Base-by-base conservation (phyloP, 2,113 vertebrate genomes). In the Cryptotis parvus region DNA sequence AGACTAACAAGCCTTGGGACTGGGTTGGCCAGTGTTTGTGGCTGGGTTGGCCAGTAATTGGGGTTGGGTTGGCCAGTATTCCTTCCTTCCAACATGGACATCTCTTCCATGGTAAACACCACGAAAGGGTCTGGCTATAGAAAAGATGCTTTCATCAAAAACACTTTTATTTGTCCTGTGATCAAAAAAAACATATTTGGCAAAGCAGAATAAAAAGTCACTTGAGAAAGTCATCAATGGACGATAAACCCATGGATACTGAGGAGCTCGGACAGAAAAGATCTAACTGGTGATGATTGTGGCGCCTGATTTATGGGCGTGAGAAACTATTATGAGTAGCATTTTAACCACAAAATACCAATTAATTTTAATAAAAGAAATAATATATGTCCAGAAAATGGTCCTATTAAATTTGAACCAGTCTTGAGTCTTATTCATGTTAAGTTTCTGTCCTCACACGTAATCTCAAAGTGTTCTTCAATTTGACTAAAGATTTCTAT, bases 381-480 rank as follows among this genome's bases (percentile, higher is more conserved):
- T 35, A 35, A 69, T 69, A 9, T 69, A 9, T 35, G 11, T 11
- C 20, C 31, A 73, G 45, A 69, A 89, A 77, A 41, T 14, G 49
- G 9, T 22, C 52, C 63, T 37, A 1, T 27, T 63, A 61, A 22
- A 4, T 75, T n/a, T 63, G 20, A 1, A 43, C 33, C 31, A 43
- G 0, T 43, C 35, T 77, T 76, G 18, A 31, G 61, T 61, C 29
- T 45, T 85, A n/a, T 37, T n/a, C 31, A 79, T 5, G 11, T 49
- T 35, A 83, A 74, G n/a, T 49, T 27, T 43, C 76, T 84, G 81
- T 74, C 61, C 55, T 58, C 73, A 12, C 4, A 77, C 8, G 58
- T 61, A 65, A 82, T 75, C 78, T 84, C 49, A 87, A 43, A 70
- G 65, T 41, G 31, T 63, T 39, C 31, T 79, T 74, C 84, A 77